Evolutionary conservation across 2,113 vertebrate species (phyloP).

Genomic region (Pavo muticus): DNA sequence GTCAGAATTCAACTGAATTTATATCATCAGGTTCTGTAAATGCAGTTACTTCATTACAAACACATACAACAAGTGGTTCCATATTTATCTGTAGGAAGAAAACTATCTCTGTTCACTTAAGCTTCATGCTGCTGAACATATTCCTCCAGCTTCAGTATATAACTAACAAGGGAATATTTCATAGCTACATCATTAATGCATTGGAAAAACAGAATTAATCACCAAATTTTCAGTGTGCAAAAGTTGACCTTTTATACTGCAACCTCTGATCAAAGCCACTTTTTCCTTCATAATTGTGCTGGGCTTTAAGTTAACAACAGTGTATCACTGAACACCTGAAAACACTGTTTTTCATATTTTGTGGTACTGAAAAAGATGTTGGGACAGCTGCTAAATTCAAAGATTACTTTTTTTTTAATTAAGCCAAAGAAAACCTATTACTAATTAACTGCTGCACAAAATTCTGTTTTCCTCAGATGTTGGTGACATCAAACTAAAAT

Average conservation of each 20-base stretch:
- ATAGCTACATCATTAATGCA: not conserved
- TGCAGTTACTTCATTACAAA: not conserved
- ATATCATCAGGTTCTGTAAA: constrained; percentile 4
- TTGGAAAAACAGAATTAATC: not conserved
- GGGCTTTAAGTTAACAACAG: not conserved
- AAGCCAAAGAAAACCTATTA: not conserved
- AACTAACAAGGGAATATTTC: not conserved
- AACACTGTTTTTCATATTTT: not conserved
- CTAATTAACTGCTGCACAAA: not conserved
- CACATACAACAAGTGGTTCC: not conserved
- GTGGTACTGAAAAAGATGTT: not conserved
- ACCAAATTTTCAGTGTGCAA: not conserved
- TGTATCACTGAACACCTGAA: not conserved
- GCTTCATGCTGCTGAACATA: not conserved
- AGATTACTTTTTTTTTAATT: not conserved
- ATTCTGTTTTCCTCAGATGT: not conserved
- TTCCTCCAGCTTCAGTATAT: fast-evolving
- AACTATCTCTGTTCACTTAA: not conserved
- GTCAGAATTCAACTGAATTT: not conserved
- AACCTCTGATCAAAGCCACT: not conserved
- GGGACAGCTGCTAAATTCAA: not conserved
- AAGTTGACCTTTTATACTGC: not conserved
- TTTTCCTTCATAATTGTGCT: not conserved
- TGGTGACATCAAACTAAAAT: not conserved
- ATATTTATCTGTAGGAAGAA: not conserved